Evolutionary conservation across 2,888 invertebrate species (phyloP).

Genomic region (Cheilosia pagana): DNA sequence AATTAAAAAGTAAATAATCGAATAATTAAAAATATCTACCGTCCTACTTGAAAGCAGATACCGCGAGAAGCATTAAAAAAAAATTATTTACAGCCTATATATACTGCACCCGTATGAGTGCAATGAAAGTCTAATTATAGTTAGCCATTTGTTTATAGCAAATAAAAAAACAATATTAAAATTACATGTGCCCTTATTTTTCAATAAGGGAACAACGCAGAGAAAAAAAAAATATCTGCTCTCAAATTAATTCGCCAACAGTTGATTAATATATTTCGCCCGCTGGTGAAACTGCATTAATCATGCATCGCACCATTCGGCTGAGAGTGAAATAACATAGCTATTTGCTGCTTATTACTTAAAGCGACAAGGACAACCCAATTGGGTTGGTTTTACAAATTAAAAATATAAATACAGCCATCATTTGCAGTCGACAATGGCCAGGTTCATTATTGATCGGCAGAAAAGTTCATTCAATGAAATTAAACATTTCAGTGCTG

Average conservation of each 20-base stretch:
- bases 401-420: slow-evolving; percentile 27
- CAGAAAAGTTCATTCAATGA: slow-evolving; percentile 16
- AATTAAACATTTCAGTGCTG: background rate
- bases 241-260: slow-evolving; percentile 50
- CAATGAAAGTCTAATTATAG: slow-evolving; percentile 25
- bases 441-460: background rate
- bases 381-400: background rate
- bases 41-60: background rate
- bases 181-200: background rate
- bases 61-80: too few species aligned
- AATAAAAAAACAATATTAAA: slow-evolving; percentile 1
- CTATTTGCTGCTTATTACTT: background rate
- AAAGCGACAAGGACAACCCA: background rate
- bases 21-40: slow-evolving; percentile 38
- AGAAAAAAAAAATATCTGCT: slow-evolving; percentile 24
- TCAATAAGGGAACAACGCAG: background rate
- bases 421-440: slow-evolving; percentile 1
- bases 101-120: slow-evolving; percentile 22
- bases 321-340: background rate
- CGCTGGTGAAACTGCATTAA: slow-evolving; percentile 46
- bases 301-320: slow-evolving; percentile 26
- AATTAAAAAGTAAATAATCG: slow-evolving; percentile 26
- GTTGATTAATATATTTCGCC: slow-evolving; percentile 54
- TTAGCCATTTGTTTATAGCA: slow-evolving; percentile 24
- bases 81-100: background rate